Evolutionary conservation across 2,888 invertebrate genomes (phyloP).

Genomic region (Anoplius nigerrimus): DNA sequence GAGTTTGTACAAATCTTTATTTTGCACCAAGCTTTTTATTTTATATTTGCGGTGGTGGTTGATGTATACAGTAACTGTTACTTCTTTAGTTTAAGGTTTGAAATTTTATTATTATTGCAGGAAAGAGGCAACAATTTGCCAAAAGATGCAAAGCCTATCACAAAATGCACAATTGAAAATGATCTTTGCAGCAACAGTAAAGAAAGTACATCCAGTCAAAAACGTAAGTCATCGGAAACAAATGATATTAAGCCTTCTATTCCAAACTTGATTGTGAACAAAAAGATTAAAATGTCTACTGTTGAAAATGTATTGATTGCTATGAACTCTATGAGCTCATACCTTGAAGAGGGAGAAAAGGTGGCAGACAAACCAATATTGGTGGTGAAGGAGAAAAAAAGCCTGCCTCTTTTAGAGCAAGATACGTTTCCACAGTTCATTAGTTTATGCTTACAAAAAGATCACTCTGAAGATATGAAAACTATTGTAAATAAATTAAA

Average conservation of each 20-base stretch:
- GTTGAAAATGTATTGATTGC: background rate
- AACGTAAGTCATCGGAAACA: conserved; percentile 27
- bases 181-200: background rate
- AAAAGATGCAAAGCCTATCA: background rate
- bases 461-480: conserved; percentile 55
- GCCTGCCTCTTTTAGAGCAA: conserved; percentile 42
- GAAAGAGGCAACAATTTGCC: conserved; percentile 10
- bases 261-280: background rate
- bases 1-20: background rate
- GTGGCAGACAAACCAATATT: conserved; percentile 50
- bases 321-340: background rate
- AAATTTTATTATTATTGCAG: conserved; percentile 6
- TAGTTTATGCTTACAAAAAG: conserved; percentile 58
- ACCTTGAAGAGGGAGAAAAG: background rate
- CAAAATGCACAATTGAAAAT: background rate
- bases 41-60: background rate
- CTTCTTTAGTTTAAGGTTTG: background rate
- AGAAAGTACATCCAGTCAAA: background rate
- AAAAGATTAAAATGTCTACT: conserved; percentile 4
- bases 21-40: background rate
- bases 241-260: background rate
- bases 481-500: conserved; percentile 61
- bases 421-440: conserved; percentile 64
- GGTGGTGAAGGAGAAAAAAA: conserved; percentile 52
- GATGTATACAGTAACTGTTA: background rate